phyloP scores from a whole-genome alignment of 1,140 invertebrate species.

The Ostrea denselamellosa region DNA sequence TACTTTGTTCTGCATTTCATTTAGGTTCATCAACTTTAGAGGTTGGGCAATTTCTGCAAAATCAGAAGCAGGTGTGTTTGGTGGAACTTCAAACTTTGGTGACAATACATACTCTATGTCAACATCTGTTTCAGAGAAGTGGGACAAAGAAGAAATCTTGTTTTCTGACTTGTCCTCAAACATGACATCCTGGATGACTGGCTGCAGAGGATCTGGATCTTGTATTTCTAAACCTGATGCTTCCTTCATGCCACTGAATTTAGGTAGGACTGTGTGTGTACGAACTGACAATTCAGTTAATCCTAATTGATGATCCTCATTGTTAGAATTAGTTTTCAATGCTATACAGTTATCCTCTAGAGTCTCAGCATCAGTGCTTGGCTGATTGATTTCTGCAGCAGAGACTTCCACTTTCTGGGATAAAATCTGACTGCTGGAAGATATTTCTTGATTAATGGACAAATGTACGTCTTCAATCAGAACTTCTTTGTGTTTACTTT shows the following conservation, averaged over 20 bases:
- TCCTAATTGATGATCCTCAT: neutral
- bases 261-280: neutral
- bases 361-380: neutral
- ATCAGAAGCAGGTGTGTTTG: conserved; percentile 5
- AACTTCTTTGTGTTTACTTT: neutral
- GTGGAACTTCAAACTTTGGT: conserved; percentile 26
- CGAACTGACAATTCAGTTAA: neutral
- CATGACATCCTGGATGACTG: neutral
- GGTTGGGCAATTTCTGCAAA: neutral
- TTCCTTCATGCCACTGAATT: neutral
- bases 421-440: neutral
- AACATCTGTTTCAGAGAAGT: neutral
- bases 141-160: neutral
- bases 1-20: neutral
- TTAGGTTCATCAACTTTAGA: neutral
- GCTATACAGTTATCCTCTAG: neutral
- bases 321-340: neutral
- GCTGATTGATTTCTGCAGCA: neutral
- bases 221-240: neutral
- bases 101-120: neutral
- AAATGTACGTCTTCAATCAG: neutral
- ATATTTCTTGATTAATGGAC: neutral
- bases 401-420: neutral
- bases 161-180: neutral
- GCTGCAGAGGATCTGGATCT: neutral